phyloP scores from a whole-genome alignment of 2,888 invertebrate genomes.

The Deilephila elpenor region DNA sequence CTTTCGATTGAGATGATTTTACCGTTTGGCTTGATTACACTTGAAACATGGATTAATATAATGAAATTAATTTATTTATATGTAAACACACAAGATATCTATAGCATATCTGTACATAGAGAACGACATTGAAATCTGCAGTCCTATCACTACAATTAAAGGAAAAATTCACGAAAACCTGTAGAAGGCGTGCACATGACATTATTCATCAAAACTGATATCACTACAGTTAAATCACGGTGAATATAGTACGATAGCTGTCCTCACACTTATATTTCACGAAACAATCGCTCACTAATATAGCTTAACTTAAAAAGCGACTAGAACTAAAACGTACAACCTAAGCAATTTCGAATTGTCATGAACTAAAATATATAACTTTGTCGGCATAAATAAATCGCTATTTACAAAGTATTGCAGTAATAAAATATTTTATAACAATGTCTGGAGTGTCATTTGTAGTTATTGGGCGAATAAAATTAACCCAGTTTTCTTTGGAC shows the following conservation, averaged over 20 bases:
- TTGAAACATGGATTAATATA: slow-evolving; percentile 1
- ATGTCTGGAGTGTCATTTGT: slow-evolving; percentile 24
- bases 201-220: slow-evolving; percentile 37
- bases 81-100: slow-evolving; percentile 5
- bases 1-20: slow-evolving; percentile 18
- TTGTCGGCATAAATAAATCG: slow-evolving; percentile 54
- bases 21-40: slow-evolving; percentile 25
- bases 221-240: slow-evolving; percentile 50
- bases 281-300: slow-evolving; percentile 33
- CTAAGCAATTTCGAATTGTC: slow-evolving; percentile 72
- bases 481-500: neutral
- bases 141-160: neutral
- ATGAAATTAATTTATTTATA: slow-evolving; percentile 5
- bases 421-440: slow-evolving; percentile 36
- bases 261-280: slow-evolving; percentile 46
- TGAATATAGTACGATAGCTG: slow-evolving; percentile 32
- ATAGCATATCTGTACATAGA: neutral
- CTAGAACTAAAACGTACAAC: slow-evolving; percentile 79
- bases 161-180: neutral
- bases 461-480: slow-evolving; percentile 9
- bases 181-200: slow-evolving; percentile 26
- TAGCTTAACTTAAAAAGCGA: slow-evolving; percentile 73
- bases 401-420: slow-evolving; percentile 60
- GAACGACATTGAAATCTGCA: slow-evolving; percentile 1
- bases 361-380: slow-evolving; percentile 65